A percentile compares a stretch with the other conserved stretches of the same genome.
Evolutionary conservation across 2,113 vertebrate species (phyloP).

Genomic region (Myxocyprinus asiaticus): DNA sequence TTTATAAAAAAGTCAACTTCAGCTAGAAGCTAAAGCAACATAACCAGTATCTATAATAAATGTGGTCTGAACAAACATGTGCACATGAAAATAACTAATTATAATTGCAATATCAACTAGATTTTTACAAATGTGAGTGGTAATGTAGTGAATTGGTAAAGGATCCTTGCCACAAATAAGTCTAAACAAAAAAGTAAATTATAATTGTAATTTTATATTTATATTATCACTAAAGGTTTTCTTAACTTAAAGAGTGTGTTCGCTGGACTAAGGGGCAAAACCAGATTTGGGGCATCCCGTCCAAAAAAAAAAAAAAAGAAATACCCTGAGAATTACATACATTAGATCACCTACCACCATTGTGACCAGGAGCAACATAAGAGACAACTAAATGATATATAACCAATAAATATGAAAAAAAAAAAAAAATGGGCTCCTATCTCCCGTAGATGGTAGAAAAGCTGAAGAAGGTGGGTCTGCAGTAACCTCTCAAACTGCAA

Average conservation of each 20-base stretch:
- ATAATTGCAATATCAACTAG: background rate
- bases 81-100: background rate
- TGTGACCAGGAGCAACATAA: too few species aligned
- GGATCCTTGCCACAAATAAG: too few species aligned
- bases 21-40: background rate
- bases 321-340: too few species aligned
- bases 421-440: conserved; percentile 98
- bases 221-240: too few species aligned
- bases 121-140: background rate
- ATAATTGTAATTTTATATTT: too few species aligned
- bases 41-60: background rate
- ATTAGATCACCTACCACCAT: too few species aligned
- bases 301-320: too few species aligned
- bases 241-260: too few species aligned
- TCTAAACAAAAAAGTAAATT: too few species aligned
- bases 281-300: too few species aligned
- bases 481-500: conserved; percentile 95
- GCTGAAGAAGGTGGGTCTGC: conserved; percentile 92
- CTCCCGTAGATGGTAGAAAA: conserved; percentile 94
- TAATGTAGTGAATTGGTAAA: too few species aligned
- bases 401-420: background rate
- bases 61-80: background rate
- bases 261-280: too few species aligned
- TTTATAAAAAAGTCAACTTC: background rate
- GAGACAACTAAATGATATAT: background rate